phyloP scores from a whole-genome alignment of 2,797 vertebrate genomes.

The Parauchenoglanis punctatus region DNA sequence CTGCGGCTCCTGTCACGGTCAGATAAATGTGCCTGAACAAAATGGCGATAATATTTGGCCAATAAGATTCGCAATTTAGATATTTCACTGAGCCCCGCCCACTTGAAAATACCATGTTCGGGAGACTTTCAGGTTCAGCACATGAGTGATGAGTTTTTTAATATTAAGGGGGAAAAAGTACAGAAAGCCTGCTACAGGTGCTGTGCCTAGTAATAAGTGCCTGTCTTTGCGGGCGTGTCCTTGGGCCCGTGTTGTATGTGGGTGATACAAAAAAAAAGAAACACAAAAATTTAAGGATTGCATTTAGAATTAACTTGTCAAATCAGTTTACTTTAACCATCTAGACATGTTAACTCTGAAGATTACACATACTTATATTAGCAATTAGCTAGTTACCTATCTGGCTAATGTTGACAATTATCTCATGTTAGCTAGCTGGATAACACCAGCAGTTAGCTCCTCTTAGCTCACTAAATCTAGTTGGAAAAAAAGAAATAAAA shows the following conservation, averaged over 20 bases:
- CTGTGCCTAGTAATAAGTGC: no score
- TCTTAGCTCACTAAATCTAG: neutral
- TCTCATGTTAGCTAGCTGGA: neutral
- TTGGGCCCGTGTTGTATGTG: neutral
- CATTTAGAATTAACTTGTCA: neutral
- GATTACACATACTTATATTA: neutral
- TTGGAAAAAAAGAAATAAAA: neutral
- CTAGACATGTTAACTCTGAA: neutral
- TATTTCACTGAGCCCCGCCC: neutral
- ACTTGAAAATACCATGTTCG: neutral
- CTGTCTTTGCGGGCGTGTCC: neutral
- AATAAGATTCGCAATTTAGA: neutral
- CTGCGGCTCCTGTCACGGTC: neutral
- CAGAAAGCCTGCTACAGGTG: neutral
- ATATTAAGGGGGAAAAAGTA: neutral
- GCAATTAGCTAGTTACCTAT: neutral
- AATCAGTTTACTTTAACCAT: neutral
- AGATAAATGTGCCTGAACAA: constrained; percentile 29
- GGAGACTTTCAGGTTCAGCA: neutral
- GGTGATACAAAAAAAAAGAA: neutral
- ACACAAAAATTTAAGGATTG: neutral
- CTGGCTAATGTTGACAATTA: neutral
- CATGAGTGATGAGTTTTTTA: neutral
- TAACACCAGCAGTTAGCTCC: neutral
- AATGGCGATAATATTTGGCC: neutral